A percentile compares a stretch with the other conserved stretches of the same genome.
Conservation (phyloP, 1,140 invertebrate genomes). For the Pissodes strobi region DNA sequence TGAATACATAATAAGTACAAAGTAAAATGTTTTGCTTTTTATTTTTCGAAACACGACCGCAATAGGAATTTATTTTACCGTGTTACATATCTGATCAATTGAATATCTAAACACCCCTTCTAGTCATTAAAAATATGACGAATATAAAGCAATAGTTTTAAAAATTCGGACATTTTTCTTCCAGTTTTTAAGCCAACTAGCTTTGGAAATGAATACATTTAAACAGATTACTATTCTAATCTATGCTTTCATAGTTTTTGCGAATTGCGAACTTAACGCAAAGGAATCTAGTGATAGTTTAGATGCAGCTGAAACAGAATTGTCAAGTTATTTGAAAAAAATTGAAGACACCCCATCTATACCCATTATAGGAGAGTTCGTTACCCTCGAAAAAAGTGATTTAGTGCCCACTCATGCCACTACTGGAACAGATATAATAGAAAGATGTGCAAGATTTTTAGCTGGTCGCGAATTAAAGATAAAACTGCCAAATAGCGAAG, state of each 20-base stretch:
- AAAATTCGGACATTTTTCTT: too few relatives aligned
- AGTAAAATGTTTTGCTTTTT: slow-evolving; percentile 6
- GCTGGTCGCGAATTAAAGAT: slow-evolving; percentile 56
- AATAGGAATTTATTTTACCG: slow-evolving; percentile 32
- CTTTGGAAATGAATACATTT: slow-evolving; percentile 3
- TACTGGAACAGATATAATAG: slow-evolving; percentile 41
- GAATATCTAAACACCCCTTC: slow-evolving; percentile 24
- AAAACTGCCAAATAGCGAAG: slow-evolving; percentile 51
- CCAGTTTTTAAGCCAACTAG: too few relatives aligned
- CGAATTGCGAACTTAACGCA: slow-evolving; percentile 22
- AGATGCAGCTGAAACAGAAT: slow-evolving; percentile 53
- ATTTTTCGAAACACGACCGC: slow-evolving; percentile 21
- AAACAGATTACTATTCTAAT: too few relatives aligned
- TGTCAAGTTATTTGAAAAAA: slow-evolving; percentile 56
- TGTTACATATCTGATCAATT: slow-evolving; percentile 29
- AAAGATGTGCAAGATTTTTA: slow-evolving; percentile 57
- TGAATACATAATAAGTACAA: slow-evolving; percentile 13
- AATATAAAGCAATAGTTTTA: slow-evolving; percentile 24
- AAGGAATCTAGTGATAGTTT: slow-evolving; percentile 39
- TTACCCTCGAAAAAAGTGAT: slow-evolving; percentile 43
- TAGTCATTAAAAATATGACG: background rate
- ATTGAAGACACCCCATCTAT: slow-evolving; percentile 54
- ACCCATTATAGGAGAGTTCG: slow-evolving; percentile 55
- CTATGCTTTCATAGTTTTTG: slow-evolving; percentile 1
- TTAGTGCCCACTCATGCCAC: slow-evolving; percentile 42